These are phyloP conservation scores for Dynastes grantii DNA, from an alignment of 2,888 invertebrate species.

Conservation along the genomic window DNA sequence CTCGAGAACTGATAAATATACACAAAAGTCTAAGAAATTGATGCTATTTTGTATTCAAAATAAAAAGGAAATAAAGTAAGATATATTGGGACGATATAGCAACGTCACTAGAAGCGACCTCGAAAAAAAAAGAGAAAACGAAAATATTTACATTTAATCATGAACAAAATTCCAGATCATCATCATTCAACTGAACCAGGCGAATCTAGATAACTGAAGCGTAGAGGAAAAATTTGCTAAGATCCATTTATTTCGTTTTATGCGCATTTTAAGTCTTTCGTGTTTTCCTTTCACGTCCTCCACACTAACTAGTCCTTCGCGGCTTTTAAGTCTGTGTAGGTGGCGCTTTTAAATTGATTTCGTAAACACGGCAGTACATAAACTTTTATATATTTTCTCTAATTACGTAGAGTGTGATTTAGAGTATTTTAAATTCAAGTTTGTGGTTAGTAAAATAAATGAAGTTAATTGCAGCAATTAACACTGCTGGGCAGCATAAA, in stretches of 20 bases:
- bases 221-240: conserved; percentile 40
- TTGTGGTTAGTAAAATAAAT: no score
- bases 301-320: background rate
- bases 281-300: background rate
- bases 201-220: conserved; percentile 37
- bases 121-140: conserved; percentile 10
- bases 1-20: conserved; percentile 27
- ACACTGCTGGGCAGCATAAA: no score
- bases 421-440: no score
- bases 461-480: no score
- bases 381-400: background rate
- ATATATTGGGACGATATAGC: conserved; percentile 38
- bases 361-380: background rate
- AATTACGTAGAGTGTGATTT: no score
- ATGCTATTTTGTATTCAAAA: conserved; percentile 27
- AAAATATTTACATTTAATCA: conserved; percentile 46
- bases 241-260: conserved; percentile 44
- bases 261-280: conserved; percentile 16
- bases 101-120: conserved; percentile 24
- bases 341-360: background rate
- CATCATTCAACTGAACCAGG: conserved; percentile 35
- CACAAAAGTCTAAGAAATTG: conserved; percentile 34
- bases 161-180: conserved; percentile 45
- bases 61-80: conserved; percentile 30
- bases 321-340: background rate